Evolutionary conservation across 2,888 invertebrate genomes (phyloP), one percentile per base, ranked within the genome.

Genomic region (Leptopterna dolabrata): DNA sequence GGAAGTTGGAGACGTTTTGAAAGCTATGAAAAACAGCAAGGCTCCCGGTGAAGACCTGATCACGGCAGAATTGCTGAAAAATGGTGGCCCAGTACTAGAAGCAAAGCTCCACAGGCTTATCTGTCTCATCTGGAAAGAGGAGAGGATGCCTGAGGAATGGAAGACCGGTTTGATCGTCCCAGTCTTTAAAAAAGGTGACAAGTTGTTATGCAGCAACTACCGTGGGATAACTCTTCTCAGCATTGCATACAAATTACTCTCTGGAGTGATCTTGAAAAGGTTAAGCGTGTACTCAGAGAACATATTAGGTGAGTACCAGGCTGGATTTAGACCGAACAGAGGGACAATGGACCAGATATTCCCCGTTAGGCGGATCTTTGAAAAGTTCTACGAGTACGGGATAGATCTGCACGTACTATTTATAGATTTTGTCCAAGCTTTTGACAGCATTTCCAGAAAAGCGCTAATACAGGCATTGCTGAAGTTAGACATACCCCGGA

Each of bases 101-200:
- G 2, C 16, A 16, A 70, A 76, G 29, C 41, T 88, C 11, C 85
- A 88, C 51, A 78, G 30, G 51, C 51, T 85, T 29, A 78, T 88
- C 27, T 55, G 70, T 45, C 27, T 24, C 19, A 55, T 88, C 30
- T 76, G 71, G 86, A n/a, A 41, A 78, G 41, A 43, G 24, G 85
- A 85, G 63, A 76, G 45, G 19, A 86, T 84, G 70, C 78, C 88
- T 27, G 86, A 85, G n/a, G 76, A 78, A 14, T 88, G 88, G 80
- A n/a, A n/a, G n/a, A 63, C 36, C 24, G 86, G 30, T 16, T 27
- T 87, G 13, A 84, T 87, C 13, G 36, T 41, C n/a, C 87, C 80
- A 14, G 41, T 47, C 9, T 47, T 80, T 30, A 73, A 73, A n/a
- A 73, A 73, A 73, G 73, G 73, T 3, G 73, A 73, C n/a, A 73